Percentiles rank a stretch among this genome's conserved stretches.
phyloP scores from a whole-genome alignment of 2,888 invertebrate species.

The Melangyna quadrimaculata region DNA sequence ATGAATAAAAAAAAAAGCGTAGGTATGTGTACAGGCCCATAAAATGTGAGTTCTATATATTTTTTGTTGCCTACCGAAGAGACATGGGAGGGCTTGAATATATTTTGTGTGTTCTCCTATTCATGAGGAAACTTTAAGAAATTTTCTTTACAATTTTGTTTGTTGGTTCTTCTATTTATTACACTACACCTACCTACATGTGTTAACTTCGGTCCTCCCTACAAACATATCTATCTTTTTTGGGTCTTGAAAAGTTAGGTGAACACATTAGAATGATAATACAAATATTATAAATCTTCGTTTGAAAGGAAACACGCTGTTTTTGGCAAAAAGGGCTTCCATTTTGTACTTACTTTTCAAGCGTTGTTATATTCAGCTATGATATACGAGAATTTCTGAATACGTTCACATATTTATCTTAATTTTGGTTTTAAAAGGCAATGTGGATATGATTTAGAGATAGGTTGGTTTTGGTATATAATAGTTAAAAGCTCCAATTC shows the following conservation, averaged over 20 bases:
- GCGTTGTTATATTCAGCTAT: not conserved
- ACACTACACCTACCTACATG: not conserved
- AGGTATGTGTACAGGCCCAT: not conserved
- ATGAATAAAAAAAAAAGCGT: constrained; percentile 17
- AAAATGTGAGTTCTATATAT: not conserved
- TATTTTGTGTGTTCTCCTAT: constrained; percentile 32
- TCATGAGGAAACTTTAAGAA: constrained; percentile 7
- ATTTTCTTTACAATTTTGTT: not conserved
- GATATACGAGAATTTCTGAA: not conserved
- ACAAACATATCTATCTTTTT: not conserved
- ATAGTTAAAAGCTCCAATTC: constrained; percentile 8
- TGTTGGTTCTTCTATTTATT: not conserved
- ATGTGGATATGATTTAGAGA: constrained; percentile 2
- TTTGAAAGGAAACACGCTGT: not conserved
- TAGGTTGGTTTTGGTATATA: too few species aligned
- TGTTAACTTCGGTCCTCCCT: not conserved
- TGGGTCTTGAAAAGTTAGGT: not conserved
- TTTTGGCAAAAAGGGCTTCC: not conserved
- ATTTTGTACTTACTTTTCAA: not conserved
- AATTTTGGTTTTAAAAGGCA: not conserved
- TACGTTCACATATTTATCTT: not conserved
- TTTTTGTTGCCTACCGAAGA: constrained; percentile 7
- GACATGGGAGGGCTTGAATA: not conserved
- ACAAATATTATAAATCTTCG: constrained; percentile 5
- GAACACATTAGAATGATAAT: too few species aligned